Conservation (phyloP, 2,797 vertebrate species). For the Rhinogobio ventralis region DNA sequence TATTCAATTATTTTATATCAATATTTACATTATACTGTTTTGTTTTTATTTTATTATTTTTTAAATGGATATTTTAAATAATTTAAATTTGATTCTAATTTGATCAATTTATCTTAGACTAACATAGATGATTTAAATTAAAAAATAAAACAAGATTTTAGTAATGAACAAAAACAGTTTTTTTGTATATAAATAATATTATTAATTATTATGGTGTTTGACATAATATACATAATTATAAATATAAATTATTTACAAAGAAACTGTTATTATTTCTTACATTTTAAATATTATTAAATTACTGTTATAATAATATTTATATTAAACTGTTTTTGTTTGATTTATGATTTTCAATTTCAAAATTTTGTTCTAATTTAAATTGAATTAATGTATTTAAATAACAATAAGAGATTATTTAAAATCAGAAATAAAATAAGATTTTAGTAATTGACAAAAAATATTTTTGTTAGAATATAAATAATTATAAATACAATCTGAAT, state of each 20-base stretch:
- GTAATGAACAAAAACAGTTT: not conserved
- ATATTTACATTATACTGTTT: not conserved
- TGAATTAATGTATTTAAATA: no score
- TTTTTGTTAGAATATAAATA: not conserved
- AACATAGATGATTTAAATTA: not conserved
- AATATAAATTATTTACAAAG: not conserved
- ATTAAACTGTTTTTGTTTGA: not conserved
- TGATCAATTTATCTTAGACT: not conserved
- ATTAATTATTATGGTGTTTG: no score
- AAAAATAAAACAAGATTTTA: not conserved
- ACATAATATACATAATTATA: not conserved
- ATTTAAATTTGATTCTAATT: not conserved
- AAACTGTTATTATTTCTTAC: not conserved
- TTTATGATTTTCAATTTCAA: not conserved
- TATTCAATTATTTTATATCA: not conserved
- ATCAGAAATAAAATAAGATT: not conserved
- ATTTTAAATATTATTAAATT: not conserved
- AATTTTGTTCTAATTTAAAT: not conserved
- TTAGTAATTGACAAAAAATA: not conserved
- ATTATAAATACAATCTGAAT: not conserved
- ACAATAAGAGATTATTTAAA: no score
- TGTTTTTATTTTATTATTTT: not conserved
- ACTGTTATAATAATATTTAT: not conserved
- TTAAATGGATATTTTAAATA: not conserved
- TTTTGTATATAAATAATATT: no score